phyloP scores from a whole-genome alignment of 2,113 vertebrate species.

The Tyrannus savana region DNA sequence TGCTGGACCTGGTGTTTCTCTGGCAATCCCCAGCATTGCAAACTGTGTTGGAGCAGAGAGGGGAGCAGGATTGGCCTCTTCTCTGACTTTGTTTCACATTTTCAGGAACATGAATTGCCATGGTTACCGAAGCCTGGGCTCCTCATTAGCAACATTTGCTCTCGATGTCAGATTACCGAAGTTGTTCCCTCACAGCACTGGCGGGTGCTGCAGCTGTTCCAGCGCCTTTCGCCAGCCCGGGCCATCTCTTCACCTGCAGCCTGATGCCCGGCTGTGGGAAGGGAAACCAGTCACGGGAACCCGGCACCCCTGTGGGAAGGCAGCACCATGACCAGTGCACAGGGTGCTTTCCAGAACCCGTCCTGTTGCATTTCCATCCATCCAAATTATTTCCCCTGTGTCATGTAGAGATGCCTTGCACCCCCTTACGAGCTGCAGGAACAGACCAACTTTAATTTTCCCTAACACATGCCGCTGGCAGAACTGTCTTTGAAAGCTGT shows the following conservation, averaged over 20 bases:
- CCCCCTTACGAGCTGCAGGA: background rate
- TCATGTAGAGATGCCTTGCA: background rate
- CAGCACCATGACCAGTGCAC: background rate
- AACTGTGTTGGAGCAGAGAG: accelerated
- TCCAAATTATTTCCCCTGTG: background rate
- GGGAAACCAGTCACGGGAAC: background rate
- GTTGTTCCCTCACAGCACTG: conserved; percentile 1
- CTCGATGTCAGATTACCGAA: conserved; percentile 60
- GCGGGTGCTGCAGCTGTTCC: background rate
- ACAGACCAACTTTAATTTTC: background rate
- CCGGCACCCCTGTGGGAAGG: background rate
- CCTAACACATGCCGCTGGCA: background rate
- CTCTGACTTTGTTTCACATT: background rate
- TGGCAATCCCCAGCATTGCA: accelerated
- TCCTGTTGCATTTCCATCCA: background rate
- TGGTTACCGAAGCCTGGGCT: conserved; percentile 67
- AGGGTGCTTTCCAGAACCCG: background rate
- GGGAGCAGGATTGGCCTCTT: background rate
- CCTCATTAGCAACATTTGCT: conserved; percentile 60
- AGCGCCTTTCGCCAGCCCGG: background rate
- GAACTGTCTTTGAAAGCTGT: background rate
- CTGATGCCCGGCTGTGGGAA: background rate
- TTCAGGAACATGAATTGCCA: conserved; percentile 56
- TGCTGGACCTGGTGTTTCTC: background rate
- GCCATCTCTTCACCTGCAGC: background rate